phyloP scores from a whole-genome alignment of 1,140 invertebrate genomes.

The Bombus cullumanus region DNA sequence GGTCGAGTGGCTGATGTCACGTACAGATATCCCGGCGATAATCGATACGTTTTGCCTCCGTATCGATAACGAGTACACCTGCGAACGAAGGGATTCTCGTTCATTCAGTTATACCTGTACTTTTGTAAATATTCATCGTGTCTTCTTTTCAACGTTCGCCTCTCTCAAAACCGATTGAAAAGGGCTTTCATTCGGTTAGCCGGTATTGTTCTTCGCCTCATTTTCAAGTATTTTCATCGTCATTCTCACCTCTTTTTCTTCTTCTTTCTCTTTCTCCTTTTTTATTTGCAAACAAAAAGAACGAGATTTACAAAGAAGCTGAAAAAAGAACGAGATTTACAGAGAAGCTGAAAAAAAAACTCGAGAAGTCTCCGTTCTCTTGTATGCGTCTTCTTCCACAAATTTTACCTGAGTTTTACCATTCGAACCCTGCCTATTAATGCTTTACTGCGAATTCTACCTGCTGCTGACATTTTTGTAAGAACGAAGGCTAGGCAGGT shows the following conservation, averaged over 20 bases:
- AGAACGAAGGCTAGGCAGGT: not conserved
- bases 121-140: conserved; percentile 35
- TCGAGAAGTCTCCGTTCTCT: not conserved
- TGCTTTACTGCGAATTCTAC: conserved; percentile 41
- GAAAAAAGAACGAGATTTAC: too few relatives aligned
- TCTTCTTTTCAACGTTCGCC: not conserved
- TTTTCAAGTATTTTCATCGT: conserved; percentile 17
- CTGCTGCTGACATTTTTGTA: conserved; percentile 38
- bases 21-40: conserved; percentile 34
- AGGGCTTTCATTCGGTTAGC: conserved; percentile 11
- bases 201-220: conserved; percentile 29
- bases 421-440: conserved; percentile 3
- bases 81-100: not conserved
- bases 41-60: conserved; percentile 17
- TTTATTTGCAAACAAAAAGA: not conserved
- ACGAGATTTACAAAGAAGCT: not conserved
- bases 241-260: not conserved
- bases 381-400: not conserved
- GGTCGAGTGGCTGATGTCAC: conserved; percentile 29
- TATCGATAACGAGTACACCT: conserved; percentile 15
- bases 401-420: conserved; percentile 22
- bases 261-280: not conserved
- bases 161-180: conserved; percentile 17
- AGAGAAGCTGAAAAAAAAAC: not conserved
- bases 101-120: conserved; percentile 7